These are phyloP conservation scores for Netelia melanura DNA, from an alignment of 2,888 invertebrate genomes.

Conservation along the genomic window DNA sequence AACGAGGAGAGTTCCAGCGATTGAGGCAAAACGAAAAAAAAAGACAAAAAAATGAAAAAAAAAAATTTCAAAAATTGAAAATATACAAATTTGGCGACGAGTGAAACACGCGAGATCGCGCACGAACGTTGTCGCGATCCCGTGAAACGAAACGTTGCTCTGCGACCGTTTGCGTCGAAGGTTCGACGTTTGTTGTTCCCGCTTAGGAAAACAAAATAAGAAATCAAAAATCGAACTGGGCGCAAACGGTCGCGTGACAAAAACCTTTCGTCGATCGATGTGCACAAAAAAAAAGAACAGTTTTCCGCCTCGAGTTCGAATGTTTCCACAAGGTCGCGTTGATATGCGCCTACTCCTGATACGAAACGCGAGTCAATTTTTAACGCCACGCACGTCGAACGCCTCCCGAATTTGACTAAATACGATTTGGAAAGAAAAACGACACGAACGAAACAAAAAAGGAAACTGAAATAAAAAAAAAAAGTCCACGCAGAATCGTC, in stretches of 20 bases:
- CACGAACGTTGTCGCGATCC: constrained; percentile 32
- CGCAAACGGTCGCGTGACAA: constrained; percentile 47
- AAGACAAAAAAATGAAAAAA: background rate
- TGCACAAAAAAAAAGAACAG: constrained; percentile 61
- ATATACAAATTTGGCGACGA: constrained; percentile 26
- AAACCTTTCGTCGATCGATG: constrained; percentile 41
- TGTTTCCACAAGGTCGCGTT: constrained; percentile 73
- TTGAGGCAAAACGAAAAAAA: background rate
- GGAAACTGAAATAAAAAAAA: background rate
- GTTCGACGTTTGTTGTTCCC: constrained; percentile 15
- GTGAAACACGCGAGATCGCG: constrained; percentile 47
- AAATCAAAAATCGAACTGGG: constrained; percentile 17
- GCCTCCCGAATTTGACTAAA: constrained; percentile 40
- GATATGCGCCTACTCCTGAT: constrained; percentile 82
- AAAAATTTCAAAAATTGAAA: constrained; percentile 27
- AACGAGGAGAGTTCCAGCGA: background rate
- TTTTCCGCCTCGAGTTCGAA: constrained; percentile 77
- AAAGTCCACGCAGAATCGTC: constrained; percentile 4
- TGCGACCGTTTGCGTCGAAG: constrained; percentile 53
- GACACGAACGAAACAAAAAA: constrained; percentile 15
- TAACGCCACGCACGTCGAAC: constrained; percentile 65
- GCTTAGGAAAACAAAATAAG: background rate
- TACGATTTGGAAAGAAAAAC: background rate
- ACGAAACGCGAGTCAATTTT: constrained; percentile 84
- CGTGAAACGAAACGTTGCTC: constrained; percentile 40